These are phyloP conservation scores for Hemicrepidius hirtus DNA, from an alignment of 2,888 invertebrate genomes.

Conservation along the genomic window DNA sequence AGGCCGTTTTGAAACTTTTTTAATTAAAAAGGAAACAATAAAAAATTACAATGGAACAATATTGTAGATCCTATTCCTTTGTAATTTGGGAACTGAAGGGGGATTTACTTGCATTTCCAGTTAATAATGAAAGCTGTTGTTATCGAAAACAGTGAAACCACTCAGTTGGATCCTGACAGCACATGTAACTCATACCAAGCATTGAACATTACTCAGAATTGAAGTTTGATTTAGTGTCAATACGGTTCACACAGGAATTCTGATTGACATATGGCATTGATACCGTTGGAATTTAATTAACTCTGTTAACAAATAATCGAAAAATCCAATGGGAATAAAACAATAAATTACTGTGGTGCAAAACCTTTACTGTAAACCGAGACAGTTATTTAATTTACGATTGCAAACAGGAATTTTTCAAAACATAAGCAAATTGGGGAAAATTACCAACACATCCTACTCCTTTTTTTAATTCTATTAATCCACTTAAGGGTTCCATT, in stretches of 20 bases:
- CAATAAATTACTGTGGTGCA: not conserved
- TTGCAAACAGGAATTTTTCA: not conserved
- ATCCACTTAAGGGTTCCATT: slow-evolving; percentile 7
- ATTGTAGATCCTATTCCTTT: no score
- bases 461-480: slow-evolving; percentile 10
- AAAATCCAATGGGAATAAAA: not conserved
- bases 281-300: slow-evolving; percentile 29
- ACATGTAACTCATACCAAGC: not conserved
- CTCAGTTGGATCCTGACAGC: not conserved
- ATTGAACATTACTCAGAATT: slow-evolving; percentile 13
- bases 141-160: slow-evolving; percentile 9
- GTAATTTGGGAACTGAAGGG: no score
- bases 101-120: no score
- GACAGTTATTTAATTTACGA: slow-evolving; percentile 10
- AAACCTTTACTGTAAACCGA: not conserved
- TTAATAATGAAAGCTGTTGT: not conserved
- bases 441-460: not conserved
- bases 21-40: no score
- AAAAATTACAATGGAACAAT: no score
- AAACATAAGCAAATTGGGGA: not conserved
- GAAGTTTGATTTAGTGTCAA: slow-evolving; percentile 25
- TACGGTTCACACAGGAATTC: slow-evolving; percentile 14
- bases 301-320: slow-evolving; percentile 16
- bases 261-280: slow-evolving; percentile 20
- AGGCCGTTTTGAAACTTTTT: no score